These are phyloP conservation scores for Leucophora obtusa DNA, from an alignment of 2,888 invertebrate species.

Conservation along the genomic window DNA sequence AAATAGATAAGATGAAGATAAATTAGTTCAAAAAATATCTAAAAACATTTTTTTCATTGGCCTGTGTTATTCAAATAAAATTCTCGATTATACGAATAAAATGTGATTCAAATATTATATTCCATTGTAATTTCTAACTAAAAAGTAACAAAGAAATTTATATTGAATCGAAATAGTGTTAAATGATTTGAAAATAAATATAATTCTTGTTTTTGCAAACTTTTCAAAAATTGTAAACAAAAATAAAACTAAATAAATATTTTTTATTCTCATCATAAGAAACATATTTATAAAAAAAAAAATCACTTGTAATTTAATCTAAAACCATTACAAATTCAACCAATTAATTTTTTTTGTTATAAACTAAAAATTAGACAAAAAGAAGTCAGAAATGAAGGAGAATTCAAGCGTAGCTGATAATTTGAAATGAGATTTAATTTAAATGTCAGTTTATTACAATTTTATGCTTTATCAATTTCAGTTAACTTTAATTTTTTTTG, in stretches of 20 bases:
- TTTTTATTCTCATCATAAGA: not conserved
- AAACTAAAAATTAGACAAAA: not conserved
- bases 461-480: conserved; percentile 48
- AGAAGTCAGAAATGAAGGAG: not conserved
- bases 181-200: too few relatives aligned
- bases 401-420: conserved; percentile 4
- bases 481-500: not conserved
- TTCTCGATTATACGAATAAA: too few relatives aligned
- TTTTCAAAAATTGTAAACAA: not conserved
- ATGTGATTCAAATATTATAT: too few relatives aligned
- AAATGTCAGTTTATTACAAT: conserved; percentile 60
- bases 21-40: too few relatives aligned
- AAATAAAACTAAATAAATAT: not conserved
- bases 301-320: not conserved
- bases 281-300: not conserved
- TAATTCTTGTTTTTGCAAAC: too few relatives aligned
- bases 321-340: conserved; percentile 7
- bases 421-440: conserved; percentile 51
- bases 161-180: too few relatives aligned
- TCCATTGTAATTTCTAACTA: too few relatives aligned
- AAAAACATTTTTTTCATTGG: too few relatives aligned
- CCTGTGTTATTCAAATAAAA: too few relatives aligned
- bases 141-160: too few relatives aligned
- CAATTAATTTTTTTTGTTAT: conserved; percentile 27
- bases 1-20: too few relatives aligned